These are phyloP conservation scores for Athene noctua DNA, from an alignment of 2,113 vertebrate species.

Conservation along the genomic window DNA sequence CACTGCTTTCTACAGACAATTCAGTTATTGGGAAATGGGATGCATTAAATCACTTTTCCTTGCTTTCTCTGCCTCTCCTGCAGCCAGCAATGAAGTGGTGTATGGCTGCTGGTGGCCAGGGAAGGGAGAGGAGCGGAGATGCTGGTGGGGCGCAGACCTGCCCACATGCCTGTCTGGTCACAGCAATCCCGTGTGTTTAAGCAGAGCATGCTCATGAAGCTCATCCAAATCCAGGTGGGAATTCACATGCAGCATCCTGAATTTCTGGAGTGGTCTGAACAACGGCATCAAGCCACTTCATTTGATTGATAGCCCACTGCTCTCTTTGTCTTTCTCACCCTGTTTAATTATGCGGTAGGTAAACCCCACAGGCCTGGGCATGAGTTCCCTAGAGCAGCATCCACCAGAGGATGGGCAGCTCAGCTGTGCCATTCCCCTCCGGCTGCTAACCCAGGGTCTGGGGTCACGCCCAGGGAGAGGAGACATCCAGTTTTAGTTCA, in stretches of 20 bases:
- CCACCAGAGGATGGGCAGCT: neutral
- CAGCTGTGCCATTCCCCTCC: neutral
- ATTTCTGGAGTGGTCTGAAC: neutral
- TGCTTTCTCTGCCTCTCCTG: neutral
- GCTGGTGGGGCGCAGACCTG: neutral
- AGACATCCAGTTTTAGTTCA: neutral
- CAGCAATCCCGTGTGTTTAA: neutral
- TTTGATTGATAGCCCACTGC: neutral
- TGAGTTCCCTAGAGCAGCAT: neutral
- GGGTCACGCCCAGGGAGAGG: neutral
- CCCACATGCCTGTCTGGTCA: fast-evolving
- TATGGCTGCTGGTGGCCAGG: neutral
- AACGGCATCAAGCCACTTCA: neutral
- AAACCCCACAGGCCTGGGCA: neutral
- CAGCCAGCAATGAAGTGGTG: neutral
- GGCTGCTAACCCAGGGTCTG: too few relatives aligned
- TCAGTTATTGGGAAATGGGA: neutral
- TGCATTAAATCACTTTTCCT: neutral
- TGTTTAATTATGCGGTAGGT: neutral
- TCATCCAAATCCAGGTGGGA: neutral
- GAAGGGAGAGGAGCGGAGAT: neutral
- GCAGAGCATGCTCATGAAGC: neutral
- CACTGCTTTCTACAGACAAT: neutral
- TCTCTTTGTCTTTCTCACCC: neutral
- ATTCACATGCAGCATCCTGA: neutral